Conservation (phyloP, 2,113 vertebrate genomes). For the Thoracochromis brauschi region DNA sequence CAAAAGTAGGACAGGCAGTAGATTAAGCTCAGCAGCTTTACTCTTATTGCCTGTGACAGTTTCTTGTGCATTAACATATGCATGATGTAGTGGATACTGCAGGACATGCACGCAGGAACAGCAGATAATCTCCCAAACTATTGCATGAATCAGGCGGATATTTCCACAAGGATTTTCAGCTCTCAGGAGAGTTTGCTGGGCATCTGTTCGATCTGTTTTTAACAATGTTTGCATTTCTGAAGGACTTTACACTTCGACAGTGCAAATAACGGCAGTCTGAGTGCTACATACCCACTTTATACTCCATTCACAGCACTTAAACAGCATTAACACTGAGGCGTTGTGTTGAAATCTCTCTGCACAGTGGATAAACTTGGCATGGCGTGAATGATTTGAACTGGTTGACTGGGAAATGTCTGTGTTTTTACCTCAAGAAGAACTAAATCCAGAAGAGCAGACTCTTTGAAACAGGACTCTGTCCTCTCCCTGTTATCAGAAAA, state of each 20-base stretch:
- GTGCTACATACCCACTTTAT: not conserved
- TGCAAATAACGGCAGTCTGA: not conserved
- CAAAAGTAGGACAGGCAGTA: slow-evolving; percentile 15
- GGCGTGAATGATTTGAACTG: not conserved
- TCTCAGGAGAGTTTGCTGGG: not conserved
- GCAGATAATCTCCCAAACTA: slow-evolving; percentile 4
- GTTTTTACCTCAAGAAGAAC: not conserved
- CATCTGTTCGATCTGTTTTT: not conserved
- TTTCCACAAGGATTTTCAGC: not conserved
- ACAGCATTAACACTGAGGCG: not conserved
- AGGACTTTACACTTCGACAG: not conserved
- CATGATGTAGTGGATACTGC: slow-evolving; percentile 11
- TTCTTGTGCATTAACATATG: slow-evolving; percentile 31
- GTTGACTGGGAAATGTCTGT: not conserved
- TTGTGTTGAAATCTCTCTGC: not conserved
- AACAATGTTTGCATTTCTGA: not conserved
- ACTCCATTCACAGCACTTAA: not conserved
- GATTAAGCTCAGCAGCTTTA: slow-evolving; percentile 17
- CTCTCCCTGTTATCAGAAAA: not conserved
- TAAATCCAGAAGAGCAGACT: not conserved
- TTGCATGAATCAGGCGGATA: not conserved
- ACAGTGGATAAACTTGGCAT: not conserved
- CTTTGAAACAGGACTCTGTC: not conserved
- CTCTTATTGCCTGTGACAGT: slow-evolving; percentile 20
- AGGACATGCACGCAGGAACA: not conserved